Evolutionary conservation across 2,113 vertebrate species (phyloP).

Genomic region (Montifringilla adamsi): DNA sequence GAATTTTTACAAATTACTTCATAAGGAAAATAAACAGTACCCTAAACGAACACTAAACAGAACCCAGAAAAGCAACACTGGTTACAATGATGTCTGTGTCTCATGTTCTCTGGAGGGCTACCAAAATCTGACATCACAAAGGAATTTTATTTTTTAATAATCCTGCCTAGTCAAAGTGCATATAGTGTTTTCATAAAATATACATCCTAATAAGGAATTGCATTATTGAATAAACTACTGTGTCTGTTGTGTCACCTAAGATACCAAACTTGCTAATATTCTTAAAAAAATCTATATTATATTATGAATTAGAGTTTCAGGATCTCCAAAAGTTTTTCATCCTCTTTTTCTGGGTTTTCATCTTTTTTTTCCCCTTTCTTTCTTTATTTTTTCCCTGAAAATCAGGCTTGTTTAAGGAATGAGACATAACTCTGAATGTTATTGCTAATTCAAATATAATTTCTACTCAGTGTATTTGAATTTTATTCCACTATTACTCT

Average conservation of each 20-base stretch:
- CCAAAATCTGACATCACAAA: not conserved
- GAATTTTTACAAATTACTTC: not conserved
- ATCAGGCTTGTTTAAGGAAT: not conserved
- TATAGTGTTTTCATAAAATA: not conserved
- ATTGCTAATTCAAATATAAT: not conserved
- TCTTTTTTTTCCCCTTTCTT: accelerated
- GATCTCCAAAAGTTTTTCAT: not conserved
- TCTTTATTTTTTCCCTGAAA: not conserved
- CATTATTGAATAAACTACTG: not conserved
- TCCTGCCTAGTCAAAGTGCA: not conserved
- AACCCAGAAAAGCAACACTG: not conserved
- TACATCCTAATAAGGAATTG: not conserved
- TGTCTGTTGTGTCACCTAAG: not conserved
- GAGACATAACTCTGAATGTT: not conserved
- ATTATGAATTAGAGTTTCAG: not conserved
- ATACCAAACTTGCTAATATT: not conserved
- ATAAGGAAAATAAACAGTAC: not conserved
- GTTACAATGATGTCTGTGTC: not conserved
- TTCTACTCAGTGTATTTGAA: not conserved
- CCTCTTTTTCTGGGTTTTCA: accelerated
- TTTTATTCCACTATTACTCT: not conserved
- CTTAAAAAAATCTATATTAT: not conserved
- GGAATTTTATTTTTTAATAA: not conserved
- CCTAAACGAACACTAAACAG: not conserved
- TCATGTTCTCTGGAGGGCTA: not conserved